Base-by-base conservation (phyloP, 2,797 vertebrate genomes). In the Triplophysa bombifrons region DNA sequence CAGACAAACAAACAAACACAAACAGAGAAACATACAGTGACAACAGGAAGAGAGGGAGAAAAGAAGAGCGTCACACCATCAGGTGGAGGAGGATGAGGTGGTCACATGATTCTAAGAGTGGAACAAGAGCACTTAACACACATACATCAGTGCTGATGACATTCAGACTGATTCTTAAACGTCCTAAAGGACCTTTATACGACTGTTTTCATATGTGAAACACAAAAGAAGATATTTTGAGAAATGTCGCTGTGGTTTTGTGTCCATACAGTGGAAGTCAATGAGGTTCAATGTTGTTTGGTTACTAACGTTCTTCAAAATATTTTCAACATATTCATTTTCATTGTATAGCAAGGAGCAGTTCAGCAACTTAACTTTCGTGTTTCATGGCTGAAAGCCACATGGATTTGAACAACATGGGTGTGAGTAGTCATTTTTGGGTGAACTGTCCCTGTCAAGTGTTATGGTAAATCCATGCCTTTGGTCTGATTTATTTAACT, bases 21-120 rank as follows among this genome's bases (percentile, higher is more conserved):
- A 84, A 81, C 85, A 79, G 80, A 94, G 82, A 93, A 82, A 92
- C 86, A 91, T 56, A 89, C 76, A 72, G 88, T 88, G 88, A 90
- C 87, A 85, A 86, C 80, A 86, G 71, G 55, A 60, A 85, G 74
- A 86, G 68, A 84, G 84, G 86, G 86, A 84, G 86, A 85, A 82
- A 85, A 89, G 82, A 86, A 88, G 90, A 90, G 85, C 22, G 76
- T 87, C 73, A 91, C 84, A 90, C 88, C 90, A 87, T 91, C 84
- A 89, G 89, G 84, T 89, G 89, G 84, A 88, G 88, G 86, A 82
- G 83, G 79, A 86, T 76, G 83, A 76, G 75, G 80, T 72, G 82
- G 46, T 77, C 69, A 78, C 67, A 70, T 63, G 84, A 89, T 80
- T 73, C 80, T 88, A 41, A 41, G 72, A 79, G 85, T 84, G 80